A percentile compares a stretch with the other conserved stretches of the same genome.
Evolutionary conservation across 1,140 invertebrate species (phyloP).

Genomic region (Pogonognathellus flavescens): DNA sequence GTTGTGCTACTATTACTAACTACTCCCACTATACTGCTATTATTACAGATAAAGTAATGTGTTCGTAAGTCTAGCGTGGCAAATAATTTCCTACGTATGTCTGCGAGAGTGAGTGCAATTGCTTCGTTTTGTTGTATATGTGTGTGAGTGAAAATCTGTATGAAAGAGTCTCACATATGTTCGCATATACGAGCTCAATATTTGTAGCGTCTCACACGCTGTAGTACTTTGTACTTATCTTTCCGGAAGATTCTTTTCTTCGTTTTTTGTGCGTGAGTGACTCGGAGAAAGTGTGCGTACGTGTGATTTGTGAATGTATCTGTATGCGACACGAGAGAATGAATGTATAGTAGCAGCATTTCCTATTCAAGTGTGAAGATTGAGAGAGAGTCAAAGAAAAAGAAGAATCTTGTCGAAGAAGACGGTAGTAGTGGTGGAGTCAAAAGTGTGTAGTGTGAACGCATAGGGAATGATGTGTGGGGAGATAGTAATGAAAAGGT

Average conservation of each 20-base stretch:
- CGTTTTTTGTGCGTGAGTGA: neutral
- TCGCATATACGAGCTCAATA: neutral
- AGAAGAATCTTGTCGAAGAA: neutral
- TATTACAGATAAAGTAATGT: too few relatives aligned
- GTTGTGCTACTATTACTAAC: too few relatives aligned
- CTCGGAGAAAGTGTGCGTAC: neutral
- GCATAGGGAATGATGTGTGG: conserved; percentile 34
- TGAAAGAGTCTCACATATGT: neutral
- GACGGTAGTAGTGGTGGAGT: conserved; percentile 1
- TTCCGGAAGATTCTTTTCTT: neutral
- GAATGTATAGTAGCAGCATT: neutral
- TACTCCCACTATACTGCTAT: too few relatives aligned
- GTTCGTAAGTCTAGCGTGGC: neutral
- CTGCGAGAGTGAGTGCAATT: conserved; percentile 10
- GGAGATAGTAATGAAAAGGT: conserved; percentile 52
- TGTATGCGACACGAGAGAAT: neutral
- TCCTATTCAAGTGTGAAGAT: neutral
- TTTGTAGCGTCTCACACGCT: too few relatives aligned
- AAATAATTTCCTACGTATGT: conserved; percentile 7
- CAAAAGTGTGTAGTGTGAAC: conserved; percentile 25
- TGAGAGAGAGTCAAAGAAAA: neutral
- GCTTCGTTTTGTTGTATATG: neutral
- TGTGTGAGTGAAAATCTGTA: neutral
- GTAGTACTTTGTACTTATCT: neutral
- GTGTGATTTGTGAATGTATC: neutral